Conservation (phyloP, 2,113 vertebrate species). For the Casuarius casuarius region DNA sequence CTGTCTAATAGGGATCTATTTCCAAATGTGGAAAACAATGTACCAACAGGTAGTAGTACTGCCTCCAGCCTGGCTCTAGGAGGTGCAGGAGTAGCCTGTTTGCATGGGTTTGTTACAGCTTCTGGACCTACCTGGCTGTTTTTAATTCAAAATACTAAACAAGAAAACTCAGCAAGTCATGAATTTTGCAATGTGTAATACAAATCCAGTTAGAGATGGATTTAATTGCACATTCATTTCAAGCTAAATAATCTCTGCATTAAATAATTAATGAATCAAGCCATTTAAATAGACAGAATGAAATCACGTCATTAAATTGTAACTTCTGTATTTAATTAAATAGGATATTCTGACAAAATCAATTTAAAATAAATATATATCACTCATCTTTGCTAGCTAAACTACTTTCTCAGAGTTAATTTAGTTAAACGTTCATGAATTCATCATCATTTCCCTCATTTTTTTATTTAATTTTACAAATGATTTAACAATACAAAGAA, state of each 20-base stretch:
- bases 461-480: conserved; percentile 15
- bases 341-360: conserved; percentile 7
- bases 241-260: background rate
- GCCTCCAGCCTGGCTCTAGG: background rate
- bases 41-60: background rate
- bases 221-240: conserved; percentile 1
- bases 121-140: background rate
- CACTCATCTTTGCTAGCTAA: conserved; percentile 11
- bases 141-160: background rate
- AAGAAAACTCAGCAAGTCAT: background rate
- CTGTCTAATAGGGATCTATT: background rate
- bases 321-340: conserved; percentile 15
- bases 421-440: conserved; percentile 3
- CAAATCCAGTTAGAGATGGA: background rate
- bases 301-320: background rate
- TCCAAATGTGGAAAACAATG: background rate
- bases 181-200: background rate
- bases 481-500: conserved; percentile 28
- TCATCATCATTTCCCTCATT: background rate
- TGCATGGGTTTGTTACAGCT: background rate
- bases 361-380: conserved; percentile 33
- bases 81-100: background rate
- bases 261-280: conserved; percentile 46
- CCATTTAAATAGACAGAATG: conserved; percentile 1
- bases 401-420: conserved; percentile 18